Percentiles rank a stretch among this genome's conserved stretches.
These are phyloP conservation scores for Tor tambroides DNA, from an alignment of 2,113 vertebrate genomes.

Conservation along the genomic window DNA sequence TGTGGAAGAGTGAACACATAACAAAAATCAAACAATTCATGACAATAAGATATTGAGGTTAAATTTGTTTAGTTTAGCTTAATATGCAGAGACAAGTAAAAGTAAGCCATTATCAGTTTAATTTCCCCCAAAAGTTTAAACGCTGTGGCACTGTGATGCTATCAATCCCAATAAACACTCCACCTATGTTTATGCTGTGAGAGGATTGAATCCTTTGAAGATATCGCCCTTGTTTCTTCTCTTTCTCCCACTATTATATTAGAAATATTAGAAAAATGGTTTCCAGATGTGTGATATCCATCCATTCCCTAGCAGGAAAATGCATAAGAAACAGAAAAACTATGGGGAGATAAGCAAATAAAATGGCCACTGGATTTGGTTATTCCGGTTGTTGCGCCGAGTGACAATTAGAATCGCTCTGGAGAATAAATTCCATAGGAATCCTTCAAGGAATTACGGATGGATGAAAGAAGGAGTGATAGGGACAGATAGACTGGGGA, in stretches of 20 bases:
- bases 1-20: neutral
- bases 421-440: neutral
- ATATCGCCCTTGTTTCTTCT: neutral
- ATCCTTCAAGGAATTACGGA: slow-evolving; percentile 14
- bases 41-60: neutral
- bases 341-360: neutral
- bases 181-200: neutral
- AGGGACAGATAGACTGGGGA: slow-evolving; percentile 16
- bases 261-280: slow-evolving; percentile 13
- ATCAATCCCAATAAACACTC: neutral
- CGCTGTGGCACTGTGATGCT: neutral
- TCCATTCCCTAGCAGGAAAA: slow-evolving; percentile 7
- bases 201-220: neutral
- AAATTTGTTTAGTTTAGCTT: neutral
- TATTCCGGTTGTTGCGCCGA: neutral
- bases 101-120: neutral
- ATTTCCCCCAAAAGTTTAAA: neutral
- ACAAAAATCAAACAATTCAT: neutral
- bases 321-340: neutral
- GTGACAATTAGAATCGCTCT: neutral
- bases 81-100: neutral
- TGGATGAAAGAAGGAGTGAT: neutral
- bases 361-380: neutral
- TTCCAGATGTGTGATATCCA: slow-evolving; percentile 59
- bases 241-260: slow-evolving; percentile 43